Percentiles rank a stretch among this genome's conserved stretches.
Conservation (phyloP, 2,888 invertebrate genomes). For the Cancer borealis region DNA sequence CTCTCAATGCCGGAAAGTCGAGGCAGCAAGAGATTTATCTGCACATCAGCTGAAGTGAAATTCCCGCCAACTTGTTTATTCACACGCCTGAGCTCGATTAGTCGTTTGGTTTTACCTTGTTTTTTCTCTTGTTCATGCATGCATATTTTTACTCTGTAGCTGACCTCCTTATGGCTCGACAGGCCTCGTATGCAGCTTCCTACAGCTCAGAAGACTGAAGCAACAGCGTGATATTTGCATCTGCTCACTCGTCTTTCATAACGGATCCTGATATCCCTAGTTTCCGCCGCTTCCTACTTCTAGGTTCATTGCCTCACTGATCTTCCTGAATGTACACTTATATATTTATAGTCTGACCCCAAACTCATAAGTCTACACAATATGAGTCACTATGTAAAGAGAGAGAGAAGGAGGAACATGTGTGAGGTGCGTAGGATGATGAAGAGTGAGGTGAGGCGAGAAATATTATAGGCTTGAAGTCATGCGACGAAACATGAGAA, state of each 20-base stretch:
- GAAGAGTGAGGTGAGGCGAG: background rate
- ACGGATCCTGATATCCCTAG: background rate
- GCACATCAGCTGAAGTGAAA: background rate
- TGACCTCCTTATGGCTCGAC: slow-evolving; percentile 27
- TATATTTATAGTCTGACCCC: background rate
- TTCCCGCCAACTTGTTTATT: background rate
- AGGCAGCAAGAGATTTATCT: background rate
- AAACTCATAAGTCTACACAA: background rate
- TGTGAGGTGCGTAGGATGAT: background rate
- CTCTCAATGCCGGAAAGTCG: background rate
- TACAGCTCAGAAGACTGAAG: background rate
- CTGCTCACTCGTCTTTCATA: background rate
- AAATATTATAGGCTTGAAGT: no score
- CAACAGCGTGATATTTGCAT: background rate
- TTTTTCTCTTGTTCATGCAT: background rate
- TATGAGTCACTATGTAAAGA: background rate
- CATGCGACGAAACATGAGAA: no score
- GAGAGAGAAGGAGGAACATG: background rate
- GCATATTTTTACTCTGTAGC: background rate
- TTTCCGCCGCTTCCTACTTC: background rate
- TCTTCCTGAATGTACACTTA: background rate
- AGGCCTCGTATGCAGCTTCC: background rate
- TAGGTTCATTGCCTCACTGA: background rate
- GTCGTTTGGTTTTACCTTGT: background rate
- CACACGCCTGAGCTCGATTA: background rate